Percentiles rank a stretch among this genome's conserved stretches.
Evolutionary conservation across 2,888 invertebrate genomes (phyloP).

Genomic region (Helobdella robusta): DNA sequence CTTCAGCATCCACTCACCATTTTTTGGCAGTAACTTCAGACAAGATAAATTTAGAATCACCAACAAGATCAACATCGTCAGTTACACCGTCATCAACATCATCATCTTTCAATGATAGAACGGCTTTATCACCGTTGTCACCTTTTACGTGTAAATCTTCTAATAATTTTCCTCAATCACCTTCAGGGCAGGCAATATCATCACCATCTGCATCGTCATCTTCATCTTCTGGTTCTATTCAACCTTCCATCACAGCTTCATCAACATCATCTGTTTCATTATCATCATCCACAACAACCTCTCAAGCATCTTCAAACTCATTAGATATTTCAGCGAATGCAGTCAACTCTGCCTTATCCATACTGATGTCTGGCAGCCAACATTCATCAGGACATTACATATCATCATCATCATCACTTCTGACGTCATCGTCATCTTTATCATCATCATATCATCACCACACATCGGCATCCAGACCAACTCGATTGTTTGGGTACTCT

Average conservation of each 20-base stretch:
- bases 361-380: slow-evolving; percentile 16
- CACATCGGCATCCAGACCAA: slow-evolving; percentile 5
- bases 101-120: too few relatives aligned
- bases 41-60: too few relatives aligned
- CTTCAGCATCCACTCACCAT: too few relatives aligned
- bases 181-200: background rate
- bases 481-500: slow-evolving; percentile 8
- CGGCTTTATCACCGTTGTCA: too few relatives aligned
- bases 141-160: background rate
- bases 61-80: background rate
- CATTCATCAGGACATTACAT: background rate
- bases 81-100: background rate
- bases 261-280: too few relatives aligned
- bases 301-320: background rate
- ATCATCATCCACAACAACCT: too few relatives aligned
- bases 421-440: background rate
- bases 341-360: slow-evolving; percentile 26
- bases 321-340: slow-evolving; percentile 25
- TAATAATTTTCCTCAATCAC: background rate
- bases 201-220: background rate
- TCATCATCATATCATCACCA: slow-evolving; percentile 3
- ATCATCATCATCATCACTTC: background rate
- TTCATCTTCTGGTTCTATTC: too few relatives aligned
- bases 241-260: too few relatives aligned
- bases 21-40: too few relatives aligned